Evolutionary conservation across 2,888 invertebrate species (phyloP).

Genomic region (Teleogryllus oceanicus): DNA sequence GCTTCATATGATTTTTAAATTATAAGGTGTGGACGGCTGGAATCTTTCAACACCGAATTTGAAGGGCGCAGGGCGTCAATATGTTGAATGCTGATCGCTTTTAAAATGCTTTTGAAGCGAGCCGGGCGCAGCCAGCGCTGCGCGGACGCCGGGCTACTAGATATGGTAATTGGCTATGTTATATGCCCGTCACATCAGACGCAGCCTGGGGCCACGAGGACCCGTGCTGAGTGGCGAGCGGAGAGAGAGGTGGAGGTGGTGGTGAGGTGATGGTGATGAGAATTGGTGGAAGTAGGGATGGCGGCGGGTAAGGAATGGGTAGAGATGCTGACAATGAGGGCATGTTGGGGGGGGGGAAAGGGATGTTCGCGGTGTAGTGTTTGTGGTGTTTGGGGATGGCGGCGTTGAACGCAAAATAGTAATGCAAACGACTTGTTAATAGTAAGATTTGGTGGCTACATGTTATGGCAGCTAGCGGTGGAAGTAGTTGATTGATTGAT

Average conservation of each 20-base stretch:
- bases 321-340: too few species aligned
- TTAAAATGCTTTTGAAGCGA: slow-evolving; percentile 32
- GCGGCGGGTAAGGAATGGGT: too few species aligned
- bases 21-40: slow-evolving; percentile 28
- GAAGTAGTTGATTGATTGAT: too few species aligned
- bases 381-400: too few species aligned
- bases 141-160: neutral
- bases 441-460: too few species aligned
- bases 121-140: neutral
- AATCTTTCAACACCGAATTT: slow-evolving; percentile 32
- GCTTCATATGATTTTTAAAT: slow-evolving; percentile 30
- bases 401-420: too few species aligned
- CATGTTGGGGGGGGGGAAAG: too few species aligned
- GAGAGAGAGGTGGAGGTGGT: neutral
- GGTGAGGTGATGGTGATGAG: too few species aligned
- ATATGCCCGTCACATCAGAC: slow-evolving; percentile 19
- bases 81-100: slow-evolving; percentile 30
- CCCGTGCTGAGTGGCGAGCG: neutral
- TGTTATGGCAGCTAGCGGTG: too few species aligned
- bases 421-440: too few species aligned
- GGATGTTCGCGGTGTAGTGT: too few species aligned
- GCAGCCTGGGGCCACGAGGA: neutral
- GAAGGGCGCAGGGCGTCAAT: slow-evolving; percentile 25
- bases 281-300: too few species aligned
- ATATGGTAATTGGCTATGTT: slow-evolving; percentile 20